Base-by-base conservation (phyloP, 2,113 vertebrate species). In the Proteles cristata region DNA sequence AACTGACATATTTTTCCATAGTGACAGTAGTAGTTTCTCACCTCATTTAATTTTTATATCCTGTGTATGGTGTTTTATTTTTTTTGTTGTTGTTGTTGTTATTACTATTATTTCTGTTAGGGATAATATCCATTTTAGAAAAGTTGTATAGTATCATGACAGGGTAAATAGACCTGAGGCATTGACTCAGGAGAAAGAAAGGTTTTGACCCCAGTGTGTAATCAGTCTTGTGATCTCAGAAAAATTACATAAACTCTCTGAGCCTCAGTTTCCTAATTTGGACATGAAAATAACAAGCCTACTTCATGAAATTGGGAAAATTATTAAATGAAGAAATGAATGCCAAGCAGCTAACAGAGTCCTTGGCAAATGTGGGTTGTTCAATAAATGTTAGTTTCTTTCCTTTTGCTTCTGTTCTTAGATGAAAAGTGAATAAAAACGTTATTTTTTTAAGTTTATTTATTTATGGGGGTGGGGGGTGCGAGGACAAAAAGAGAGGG, bases 341-440 rank as follows among this genome's bases (percentile, higher is more conserved):
- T 61, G 45, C 48, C 81, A 93, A 88, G 43, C 43, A 71, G 4
- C 19, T 43, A 81, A 73, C n/a, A 33, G 31, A 39, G 43, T 80
- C 79, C 11, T 89, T 96, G 77, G 53, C 81, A 95, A 76, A 86
- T 80, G 7, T 76, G 15, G 33, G 16, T n/a, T 90, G 11, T 33
- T 94, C 7, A n/a, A 7, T 71, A 80, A 79, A 21, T 58, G 17
- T 68, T 93, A 61, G 1, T 68, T 86, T 16, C n/a, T 31, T 94
- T 88, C 77, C 31, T 95, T 93, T 91, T 81, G 65, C 33, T 15
- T 92, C n/a, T 10, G 1, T 93, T 90, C 48, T 96, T 93, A 92
- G 53, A 43, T 94, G 55, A 58, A 94, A 97, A 92, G 43, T 65
- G 39, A 96, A 25, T 93, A 26, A 77, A 48, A 63, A 96, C 84